Percentiles rank a stretch among this genome's conserved stretches.
phyloP scores from a whole-genome alignment of 1,140 invertebrate species.

The Brachionus rubens region DNA sequence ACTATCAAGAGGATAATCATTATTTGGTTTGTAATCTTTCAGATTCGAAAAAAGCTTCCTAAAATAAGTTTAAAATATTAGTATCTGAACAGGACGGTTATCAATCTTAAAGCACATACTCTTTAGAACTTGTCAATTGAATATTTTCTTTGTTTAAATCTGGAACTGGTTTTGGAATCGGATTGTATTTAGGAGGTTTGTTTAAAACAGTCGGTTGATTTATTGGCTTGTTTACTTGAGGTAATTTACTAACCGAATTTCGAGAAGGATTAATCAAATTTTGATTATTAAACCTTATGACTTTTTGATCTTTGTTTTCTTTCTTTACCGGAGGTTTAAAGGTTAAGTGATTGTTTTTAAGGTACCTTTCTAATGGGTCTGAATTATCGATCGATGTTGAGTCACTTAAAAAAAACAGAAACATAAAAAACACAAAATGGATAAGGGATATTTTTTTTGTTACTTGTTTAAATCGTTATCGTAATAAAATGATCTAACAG shows the following conservation, averaged over 20 bases:
- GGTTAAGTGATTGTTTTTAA: slow-evolving; percentile 17
- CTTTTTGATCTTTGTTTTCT: background rate
- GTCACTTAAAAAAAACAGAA: too few species aligned
- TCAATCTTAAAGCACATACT: too few species aligned
- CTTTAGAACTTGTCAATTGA: background rate
- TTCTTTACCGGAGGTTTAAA: background rate
- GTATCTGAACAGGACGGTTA: too few species aligned
- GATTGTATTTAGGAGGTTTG: slow-evolving; percentile 28
- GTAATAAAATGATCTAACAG: background rate
- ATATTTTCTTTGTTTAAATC: background rate
- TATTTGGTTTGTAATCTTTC: background rate
- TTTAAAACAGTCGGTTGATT: slow-evolving; percentile 1
- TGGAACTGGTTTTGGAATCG: background rate
- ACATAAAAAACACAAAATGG: too few species aligned
- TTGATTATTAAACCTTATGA: background rate
- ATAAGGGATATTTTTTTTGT: too few species aligned
- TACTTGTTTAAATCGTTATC: background rate
- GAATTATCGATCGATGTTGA: background rate
- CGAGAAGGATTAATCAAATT: background rate
- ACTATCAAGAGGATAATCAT: background rate
- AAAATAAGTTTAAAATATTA: background rate
- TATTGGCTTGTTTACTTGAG: background rate
- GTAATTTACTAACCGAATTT: too few species aligned
- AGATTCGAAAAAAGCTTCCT: background rate
- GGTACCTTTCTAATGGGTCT: background rate